Evolutionary conservation across 2,888 invertebrate genomes (phyloP), one percentile per base, ranked within the genome.

Genomic region (Cosmopolites sordidus): DNA sequence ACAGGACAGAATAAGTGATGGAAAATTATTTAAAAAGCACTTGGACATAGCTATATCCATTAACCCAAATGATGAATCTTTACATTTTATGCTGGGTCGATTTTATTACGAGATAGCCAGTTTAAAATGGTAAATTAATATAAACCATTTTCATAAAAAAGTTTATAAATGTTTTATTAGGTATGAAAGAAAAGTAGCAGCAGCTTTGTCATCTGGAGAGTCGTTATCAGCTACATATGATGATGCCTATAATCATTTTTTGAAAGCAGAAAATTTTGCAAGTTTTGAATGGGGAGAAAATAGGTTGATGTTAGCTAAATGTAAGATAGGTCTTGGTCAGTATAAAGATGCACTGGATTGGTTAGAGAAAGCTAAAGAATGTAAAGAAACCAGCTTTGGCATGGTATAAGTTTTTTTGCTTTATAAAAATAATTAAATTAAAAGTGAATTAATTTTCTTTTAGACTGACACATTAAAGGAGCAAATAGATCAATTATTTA

Each of bases 51-150:
- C 87, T 1, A 72, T 87, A 17, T 66, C 73, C 39, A 64, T 86
- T 16, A 78, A 77, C 45, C 83, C 85, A 9, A 64, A 72, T 2
- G 87, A 88, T 68, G 73, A 81, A 8, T 75, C 79, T 1, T 70
- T 86, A 38, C 80, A 85, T 69, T 82, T 87, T 71, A 76, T 88
- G 63, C 71, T 85, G 43, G 88, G 87, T 8, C 75, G 87, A 64
- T 87, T 86, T 74, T 79, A 81, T 65, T 84, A 74, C 68, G 83
- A 84, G 73, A 79, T 86, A 54, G 71, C 72, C 2, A 62, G 67
- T 18, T 52, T 73, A 18, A 71, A 69, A 60, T 74, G 73, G 73
- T 69, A 61, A 48, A 52, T 2, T 16, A 16, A 8, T 43, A 42
- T 6, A 30, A 29, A 27, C 8, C 22, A 22, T 22, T 22, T 22